phyloP scores from a whole-genome alignment of 2,797 vertebrate species.

The Orientallactaga sibirica region DNA sequence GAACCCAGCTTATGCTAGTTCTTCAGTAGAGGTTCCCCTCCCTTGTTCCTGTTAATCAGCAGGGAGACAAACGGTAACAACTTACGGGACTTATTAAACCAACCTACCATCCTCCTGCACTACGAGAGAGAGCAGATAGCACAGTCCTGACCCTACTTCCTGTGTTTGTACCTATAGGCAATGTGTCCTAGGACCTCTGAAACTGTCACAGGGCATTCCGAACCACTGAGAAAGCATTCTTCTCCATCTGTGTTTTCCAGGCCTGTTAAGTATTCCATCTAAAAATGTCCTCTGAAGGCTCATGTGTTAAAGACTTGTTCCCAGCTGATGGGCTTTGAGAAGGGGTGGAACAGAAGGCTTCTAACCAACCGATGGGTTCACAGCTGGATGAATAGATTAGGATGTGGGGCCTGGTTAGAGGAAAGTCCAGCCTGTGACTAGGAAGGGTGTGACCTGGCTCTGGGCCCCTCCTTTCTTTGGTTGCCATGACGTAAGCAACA shows the following conservation, averaged over 20 bases:
- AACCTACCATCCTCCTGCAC: rapidly evolving
- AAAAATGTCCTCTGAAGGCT: not conserved
- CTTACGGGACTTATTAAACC: not conserved
- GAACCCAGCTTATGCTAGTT: not conserved
- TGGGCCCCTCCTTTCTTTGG: not conserved
- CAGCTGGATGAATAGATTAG: not conserved
- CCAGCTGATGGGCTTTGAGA: not conserved
- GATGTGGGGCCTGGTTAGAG: not conserved
- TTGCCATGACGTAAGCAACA: no score
- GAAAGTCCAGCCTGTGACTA: not conserved
- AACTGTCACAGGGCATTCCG: not conserved
- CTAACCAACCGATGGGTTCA: not conserved
- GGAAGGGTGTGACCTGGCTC: not conserved
- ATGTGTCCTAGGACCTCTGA: no score
- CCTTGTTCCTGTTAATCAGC: constrained; percentile 36
- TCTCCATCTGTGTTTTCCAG: not conserved
- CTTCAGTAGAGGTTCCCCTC: constrained; percentile 4
- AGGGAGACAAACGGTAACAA: constrained; percentile 21
- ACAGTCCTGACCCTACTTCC: no score
- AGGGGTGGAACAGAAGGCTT: not conserved
- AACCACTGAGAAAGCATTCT: not conserved
- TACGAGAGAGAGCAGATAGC: no score
- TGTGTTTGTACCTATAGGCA: rapidly evolving
- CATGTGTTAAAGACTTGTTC: not conserved
- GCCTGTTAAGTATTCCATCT: not conserved